These are phyloP conservation scores for Callinectes sapidus DNA, from an alignment of 2,888 invertebrate genomes.

Conservation along the genomic window DNA sequence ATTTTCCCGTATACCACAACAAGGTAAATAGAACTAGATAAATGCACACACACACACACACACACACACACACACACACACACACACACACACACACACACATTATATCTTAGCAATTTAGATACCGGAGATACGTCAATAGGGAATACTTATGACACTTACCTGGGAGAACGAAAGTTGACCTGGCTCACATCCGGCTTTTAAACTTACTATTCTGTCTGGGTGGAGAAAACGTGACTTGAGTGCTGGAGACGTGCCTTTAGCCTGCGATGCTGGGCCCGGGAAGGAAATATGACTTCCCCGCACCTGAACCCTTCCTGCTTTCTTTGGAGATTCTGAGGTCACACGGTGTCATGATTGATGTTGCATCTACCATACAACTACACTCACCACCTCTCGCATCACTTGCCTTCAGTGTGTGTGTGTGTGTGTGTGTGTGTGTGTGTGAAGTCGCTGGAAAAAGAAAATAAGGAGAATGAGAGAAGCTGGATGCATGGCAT, in stretches of 20 bases:
- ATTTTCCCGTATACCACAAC: too few species aligned
- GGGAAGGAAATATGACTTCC: not conserved
- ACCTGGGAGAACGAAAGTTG: not conserved
- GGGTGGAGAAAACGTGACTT: not conserved
- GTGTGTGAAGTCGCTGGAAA: too few species aligned
- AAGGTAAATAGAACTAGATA: not conserved
- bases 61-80: not conserved
- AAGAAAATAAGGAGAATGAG: too few species aligned
- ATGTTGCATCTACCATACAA: too few species aligned
- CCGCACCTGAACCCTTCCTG: not conserved
- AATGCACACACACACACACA: not conserved
- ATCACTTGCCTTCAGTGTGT: too few species aligned
- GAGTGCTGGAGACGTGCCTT: not conserved
- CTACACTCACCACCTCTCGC: too few species aligned
- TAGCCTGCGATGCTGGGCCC: not conserved
- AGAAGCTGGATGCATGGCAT: too few species aligned
- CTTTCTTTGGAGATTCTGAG: not conserved
- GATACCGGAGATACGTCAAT: too few species aligned
- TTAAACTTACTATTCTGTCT: not conserved
- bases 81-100: too few species aligned
- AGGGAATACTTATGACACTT: not conserved
- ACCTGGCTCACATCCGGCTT: not conserved
- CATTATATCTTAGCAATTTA: too few species aligned
- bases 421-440: too few species aligned
- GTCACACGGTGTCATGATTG: too few species aligned